phyloP scores from a whole-genome alignment of 2,888 invertebrate genomes.

The Mythimna lalbum region DNA sequence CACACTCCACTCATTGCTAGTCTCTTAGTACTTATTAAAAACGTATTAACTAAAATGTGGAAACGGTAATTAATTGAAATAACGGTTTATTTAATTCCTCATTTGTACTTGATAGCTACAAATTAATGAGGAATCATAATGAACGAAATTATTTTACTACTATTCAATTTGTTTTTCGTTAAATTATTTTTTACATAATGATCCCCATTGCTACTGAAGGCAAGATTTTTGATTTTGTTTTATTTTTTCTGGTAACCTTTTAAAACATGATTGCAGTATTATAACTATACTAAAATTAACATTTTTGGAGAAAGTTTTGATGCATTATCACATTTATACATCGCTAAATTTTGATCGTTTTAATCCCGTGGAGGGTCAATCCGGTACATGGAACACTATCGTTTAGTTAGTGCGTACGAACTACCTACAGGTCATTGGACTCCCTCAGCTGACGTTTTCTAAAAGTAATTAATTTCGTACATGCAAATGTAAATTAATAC shows the following conservation, averaged over 20 bases:
- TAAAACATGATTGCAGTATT: background rate
- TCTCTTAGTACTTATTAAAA: slow-evolving; percentile 38
- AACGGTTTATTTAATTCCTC: background rate
- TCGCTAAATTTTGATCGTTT: too few relatives aligned
- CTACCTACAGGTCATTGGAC: too few relatives aligned
- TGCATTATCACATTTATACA: background rate
- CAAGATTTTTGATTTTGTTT: background rate
- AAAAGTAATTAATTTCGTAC: too few relatives aligned
- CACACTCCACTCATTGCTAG: slow-evolving; percentile 41
- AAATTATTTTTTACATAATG: background rate
- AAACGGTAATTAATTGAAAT: background rate
- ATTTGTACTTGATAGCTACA: background rate
- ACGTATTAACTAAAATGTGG: slow-evolving; percentile 5
- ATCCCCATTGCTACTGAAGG: background rate
- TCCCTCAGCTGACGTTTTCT: too few relatives aligned
- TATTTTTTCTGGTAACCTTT: background rate
- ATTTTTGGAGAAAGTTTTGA: background rate
- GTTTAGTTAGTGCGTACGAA: too few relatives aligned
- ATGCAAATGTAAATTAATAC: too few relatives aligned
- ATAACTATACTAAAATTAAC: background rate
- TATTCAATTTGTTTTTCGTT: background rate
- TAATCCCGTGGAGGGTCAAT: too few relatives aligned
- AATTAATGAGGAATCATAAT: slow-evolving; percentile 28
- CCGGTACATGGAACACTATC: too few relatives aligned
- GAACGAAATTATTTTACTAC: background rate